Conservation (phyloP, 1,140 invertebrate species). For the Gonioctena quinquepunctata region DNA sequence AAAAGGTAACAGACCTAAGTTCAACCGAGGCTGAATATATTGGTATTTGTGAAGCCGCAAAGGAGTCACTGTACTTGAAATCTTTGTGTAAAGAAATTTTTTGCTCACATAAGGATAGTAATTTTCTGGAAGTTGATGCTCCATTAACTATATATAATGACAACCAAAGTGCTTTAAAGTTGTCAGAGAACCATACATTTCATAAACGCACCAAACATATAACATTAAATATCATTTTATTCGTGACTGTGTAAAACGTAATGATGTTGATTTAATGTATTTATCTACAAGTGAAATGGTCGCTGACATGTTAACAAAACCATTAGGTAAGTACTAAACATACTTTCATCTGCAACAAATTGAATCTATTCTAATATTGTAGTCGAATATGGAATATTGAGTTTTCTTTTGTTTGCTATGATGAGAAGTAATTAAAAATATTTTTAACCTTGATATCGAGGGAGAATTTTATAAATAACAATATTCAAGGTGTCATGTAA, state of each 20-base stretch:
- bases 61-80: constrained; percentile 20
- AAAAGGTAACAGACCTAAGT: constrained; percentile 42
- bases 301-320: constrained; percentile 25
- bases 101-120: neutral
- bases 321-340: no score
- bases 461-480: no score
- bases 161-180: constrained; percentile 24
- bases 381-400: no score
- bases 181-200: constrained; percentile 19
- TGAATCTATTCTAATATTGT: no score
- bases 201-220: constrained; percentile 27
- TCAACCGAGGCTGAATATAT: constrained; percentile 52
- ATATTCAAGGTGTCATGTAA: no score
- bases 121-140: constrained; percentile 3
- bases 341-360: no score
- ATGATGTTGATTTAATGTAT: constrained; percentile 20
- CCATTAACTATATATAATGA: constrained; percentile 1
- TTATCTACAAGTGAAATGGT: constrained; percentile 16
- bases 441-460: no score
- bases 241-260: constrained; percentile 12
- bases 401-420: no score
- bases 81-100: constrained; percentile 8
- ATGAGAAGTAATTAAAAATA: no score
- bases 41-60: constrained; percentile 27
- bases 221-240: constrained; percentile 25